Evolutionary conservation across 2,797 vertebrate genomes (phyloP), one percentile per base, ranked within the genome.

Genomic region (Coregonus sp.): DNA sequence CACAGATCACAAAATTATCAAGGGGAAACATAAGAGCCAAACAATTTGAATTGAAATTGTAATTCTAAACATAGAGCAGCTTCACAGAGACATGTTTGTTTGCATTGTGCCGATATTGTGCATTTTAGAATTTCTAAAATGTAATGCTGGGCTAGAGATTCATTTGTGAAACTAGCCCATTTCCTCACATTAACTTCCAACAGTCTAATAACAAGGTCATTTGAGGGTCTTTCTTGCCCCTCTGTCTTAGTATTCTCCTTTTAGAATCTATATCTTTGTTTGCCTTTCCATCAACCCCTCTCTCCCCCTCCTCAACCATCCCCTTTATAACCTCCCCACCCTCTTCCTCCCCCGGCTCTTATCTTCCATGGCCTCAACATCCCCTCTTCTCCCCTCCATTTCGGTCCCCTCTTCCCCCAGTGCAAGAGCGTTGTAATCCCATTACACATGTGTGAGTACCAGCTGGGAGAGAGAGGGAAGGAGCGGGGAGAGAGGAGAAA

Each of bases 371-470:
- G 78, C 83, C 81, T 85, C 80, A 78, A 80, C 82, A 25, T 63
- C 76, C 78, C 78, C 77, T 67, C 72, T 72, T 77, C 81, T 84
- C 25, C 25, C 25, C 25, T 76, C 81, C 84, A 85, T 87, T 81
- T 79, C 83, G 72, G 82, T 80, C 82, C 82, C 76, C 75, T 72
- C 75, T 73, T 83, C 85, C 73, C 77, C 75, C 69, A 35, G 81
- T 72, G 5, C 82, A 78, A 86, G 75, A 88, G 90, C 88, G 81
- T 80, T 87, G 81, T 92, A 93, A 94, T 94, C 92, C 89, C 90
- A 92, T 94, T 94, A 93, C 85, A 91, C 83, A 91, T 85, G 91
- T 91, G 89, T 92, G 91, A 93, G 90, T 89, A 90, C 89, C 92
- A 93, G 90, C 90, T 90, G 90, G 89, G 82, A 83, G 84, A 81